phyloP scores from a whole-genome alignment of 1,140 invertebrate species.

The Bombus vancouverensis region DNA sequence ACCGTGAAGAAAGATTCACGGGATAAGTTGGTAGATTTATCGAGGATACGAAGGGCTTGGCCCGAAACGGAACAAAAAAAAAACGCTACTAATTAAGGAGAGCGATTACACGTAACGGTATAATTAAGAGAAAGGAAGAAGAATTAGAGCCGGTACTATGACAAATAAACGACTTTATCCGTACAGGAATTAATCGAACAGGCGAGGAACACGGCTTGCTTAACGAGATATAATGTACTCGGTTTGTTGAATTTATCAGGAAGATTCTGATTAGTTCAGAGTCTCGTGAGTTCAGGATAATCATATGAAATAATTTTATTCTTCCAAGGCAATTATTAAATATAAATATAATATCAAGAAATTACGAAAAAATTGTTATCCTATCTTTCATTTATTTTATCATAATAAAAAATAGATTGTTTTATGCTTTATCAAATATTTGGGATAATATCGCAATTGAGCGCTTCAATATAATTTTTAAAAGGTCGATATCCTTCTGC shows the following conservation, averaged over 20 bases:
- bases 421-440: background rate
- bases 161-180: constrained; percentile 50
- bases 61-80: constrained; percentile 6
- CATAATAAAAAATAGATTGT: background rate
- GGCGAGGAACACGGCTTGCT: constrained; percentile 15
- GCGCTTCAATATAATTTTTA: background rate
- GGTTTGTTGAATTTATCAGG: background rate
- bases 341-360: too few relatives aligned
- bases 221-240: constrained; percentile 35
- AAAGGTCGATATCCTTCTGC: background rate
- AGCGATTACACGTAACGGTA: constrained; percentile 59
- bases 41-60: constrained; percentile 32
- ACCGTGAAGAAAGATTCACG: constrained; percentile 25
- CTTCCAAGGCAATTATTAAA: background rate
- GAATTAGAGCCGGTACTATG: constrained; percentile 38
- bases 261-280: background rate
- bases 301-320: too few relatives aligned
- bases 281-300: too few relatives aligned
- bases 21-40: constrained; percentile 36
- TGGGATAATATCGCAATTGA: background rate
- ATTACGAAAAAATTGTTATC: background rate
- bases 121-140: constrained; percentile 58
- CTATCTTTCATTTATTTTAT: background rate
- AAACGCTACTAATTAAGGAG: constrained; percentile 53
- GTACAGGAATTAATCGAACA: constrained; percentile 42